phyloP scores from a whole-genome alignment of 2,888 invertebrate species.

The Noctuana brunneofusca region DNA sequence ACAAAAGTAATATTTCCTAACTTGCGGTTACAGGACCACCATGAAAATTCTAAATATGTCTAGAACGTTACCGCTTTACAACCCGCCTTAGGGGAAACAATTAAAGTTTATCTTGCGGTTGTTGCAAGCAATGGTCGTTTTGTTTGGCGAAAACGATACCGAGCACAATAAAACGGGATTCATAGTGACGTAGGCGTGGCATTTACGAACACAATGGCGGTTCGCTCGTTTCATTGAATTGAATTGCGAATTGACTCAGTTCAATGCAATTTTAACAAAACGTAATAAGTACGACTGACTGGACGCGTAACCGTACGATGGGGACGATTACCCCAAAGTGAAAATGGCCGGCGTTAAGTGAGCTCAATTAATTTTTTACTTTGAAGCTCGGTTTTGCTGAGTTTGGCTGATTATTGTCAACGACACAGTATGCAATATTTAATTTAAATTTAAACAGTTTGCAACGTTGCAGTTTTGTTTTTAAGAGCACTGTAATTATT shows the following conservation, averaged over 20 bases:
- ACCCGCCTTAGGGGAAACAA: slow-evolving; percentile 12
- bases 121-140: slow-evolving; percentile 38
- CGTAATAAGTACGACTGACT: slow-evolving; percentile 18
- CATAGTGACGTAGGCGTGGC: slow-evolving; percentile 38
- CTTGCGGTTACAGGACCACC: not conserved
- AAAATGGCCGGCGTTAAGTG: slow-evolving; percentile 16
- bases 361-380: slow-evolving; percentile 13
- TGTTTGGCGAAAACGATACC: slow-evolving; percentile 43
- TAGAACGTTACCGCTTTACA: slow-evolving; percentile 8
- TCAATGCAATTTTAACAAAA: slow-evolving; percentile 34
- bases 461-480: too few species aligned
- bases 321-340: slow-evolving; percentile 31
- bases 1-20: not conserved
- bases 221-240: slow-evolving; percentile 29
- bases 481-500: too few species aligned
- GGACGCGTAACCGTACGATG: slow-evolving; percentile 13
- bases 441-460: too few species aligned
- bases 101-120: slow-evolving; percentile 35
- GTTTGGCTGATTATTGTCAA: not conserved
- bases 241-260: slow-evolving; percentile 38
- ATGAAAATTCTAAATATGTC: not conserved
- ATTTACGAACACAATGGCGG: slow-evolving; percentile 34
- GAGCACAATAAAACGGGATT: slow-evolving; percentile 44
- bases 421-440: not conserved
- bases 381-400: not conserved